These are phyloP conservation scores for Drosophila meridionalis DNA, from an alignment of 2,888 invertebrate species.

Conservation along the genomic window DNA sequence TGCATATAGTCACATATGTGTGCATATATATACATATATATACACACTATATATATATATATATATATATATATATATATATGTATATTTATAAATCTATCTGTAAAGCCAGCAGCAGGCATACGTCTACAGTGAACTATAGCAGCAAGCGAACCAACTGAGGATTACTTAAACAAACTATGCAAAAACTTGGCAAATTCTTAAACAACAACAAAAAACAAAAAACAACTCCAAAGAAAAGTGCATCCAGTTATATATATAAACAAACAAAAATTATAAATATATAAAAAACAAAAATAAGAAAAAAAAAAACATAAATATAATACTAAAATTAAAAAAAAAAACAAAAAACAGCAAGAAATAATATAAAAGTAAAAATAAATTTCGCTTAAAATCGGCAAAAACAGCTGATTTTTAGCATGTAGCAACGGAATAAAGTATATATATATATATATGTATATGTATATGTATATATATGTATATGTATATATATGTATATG, in stretches of 20 bases:
- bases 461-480: not conserved
- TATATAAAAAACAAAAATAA: conserved; percentile 5
- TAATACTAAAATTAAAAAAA: not conserved
- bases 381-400: conserved; percentile 16
- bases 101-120: conserved; percentile 43
- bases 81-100: not conserved
- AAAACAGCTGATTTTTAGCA: conserved; percentile 38
- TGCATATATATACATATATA: not conserved
- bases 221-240: conserved; percentile 73
- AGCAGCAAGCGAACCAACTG: not conserved
- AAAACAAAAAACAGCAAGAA: not conserved
- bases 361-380: conserved; percentile 5
- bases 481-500: conserved; percentile 8
- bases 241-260: conserved; percentile 72
- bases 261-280: conserved; percentile 26
- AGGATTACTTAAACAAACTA: conserved; percentile 4
- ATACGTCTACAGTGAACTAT: conserved; percentile 60
- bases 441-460: not conserved
- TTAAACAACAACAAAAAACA: conserved; percentile 1
- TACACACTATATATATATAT: not conserved
- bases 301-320: not conserved
- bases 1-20: too few relatives aligned
- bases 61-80: not conserved
- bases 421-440: conserved; percentile 26
- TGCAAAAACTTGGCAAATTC: conserved; percentile 12